phyloP scores from a whole-genome alignment of 2,797 vertebrate genomes.

The Moxostoma hubbsi region DNA sequence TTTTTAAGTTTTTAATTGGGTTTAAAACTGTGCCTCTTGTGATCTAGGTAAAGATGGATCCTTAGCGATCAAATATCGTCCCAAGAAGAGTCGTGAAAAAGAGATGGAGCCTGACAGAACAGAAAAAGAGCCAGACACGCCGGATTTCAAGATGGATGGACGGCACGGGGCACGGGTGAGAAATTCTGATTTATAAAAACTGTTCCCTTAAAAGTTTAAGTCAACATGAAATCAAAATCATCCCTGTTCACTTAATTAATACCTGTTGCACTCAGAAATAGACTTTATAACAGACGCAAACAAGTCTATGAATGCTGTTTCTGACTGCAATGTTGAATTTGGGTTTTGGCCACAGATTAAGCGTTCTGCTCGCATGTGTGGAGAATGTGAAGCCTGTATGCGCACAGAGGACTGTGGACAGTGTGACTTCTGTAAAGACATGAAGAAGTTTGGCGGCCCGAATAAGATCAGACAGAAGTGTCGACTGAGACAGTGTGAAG shows the following conservation, averaged over 20 bases:
- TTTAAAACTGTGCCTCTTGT: not conserved
- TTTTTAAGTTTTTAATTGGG: not conserved
- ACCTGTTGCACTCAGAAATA: no score
- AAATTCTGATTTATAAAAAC: not conserved
- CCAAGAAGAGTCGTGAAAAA: slow-evolving; percentile 82
- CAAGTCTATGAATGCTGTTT: no score
- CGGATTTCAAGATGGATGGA: slow-evolving; percentile 67
- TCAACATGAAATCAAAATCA: not conserved
- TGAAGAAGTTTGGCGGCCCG: slow-evolving; percentile 94
- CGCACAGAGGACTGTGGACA: slow-evolving; percentile 90
- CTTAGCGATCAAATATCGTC: slow-evolving; percentile 86
- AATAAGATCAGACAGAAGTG: slow-evolving; percentile 96
- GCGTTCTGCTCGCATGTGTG: slow-evolving; percentile 91
- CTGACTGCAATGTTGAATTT: not conserved
- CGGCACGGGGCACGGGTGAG: slow-evolving; percentile 73
- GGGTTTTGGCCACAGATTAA: slow-evolving; percentile 78
- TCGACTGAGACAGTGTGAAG: slow-evolving; percentile 89
- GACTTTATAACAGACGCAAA: no score
- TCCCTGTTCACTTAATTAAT: no score
- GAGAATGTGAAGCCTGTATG: slow-evolving; percentile 89
- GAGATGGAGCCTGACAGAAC: slow-evolving; percentile 72
- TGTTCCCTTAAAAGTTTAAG: not conserved
- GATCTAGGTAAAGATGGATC: slow-evolving; percentile 76
- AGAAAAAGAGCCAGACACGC: slow-evolving; percentile 61
- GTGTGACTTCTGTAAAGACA: slow-evolving; percentile 94